Conservation (phyloP, 2,797 vertebrate species). For the Toxotes lorentzi region DNA sequence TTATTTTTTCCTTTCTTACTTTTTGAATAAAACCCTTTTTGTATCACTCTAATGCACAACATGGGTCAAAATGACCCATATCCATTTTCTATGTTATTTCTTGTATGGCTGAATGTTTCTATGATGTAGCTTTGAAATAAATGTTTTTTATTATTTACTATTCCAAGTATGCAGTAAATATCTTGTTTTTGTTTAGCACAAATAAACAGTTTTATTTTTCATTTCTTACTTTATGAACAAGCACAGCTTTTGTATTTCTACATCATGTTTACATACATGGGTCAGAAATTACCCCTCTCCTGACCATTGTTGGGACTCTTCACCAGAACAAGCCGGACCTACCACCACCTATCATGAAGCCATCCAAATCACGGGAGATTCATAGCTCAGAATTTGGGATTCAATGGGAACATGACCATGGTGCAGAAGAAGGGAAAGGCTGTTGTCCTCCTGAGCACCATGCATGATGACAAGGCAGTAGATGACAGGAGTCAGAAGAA, state of each 20-base stretch:
- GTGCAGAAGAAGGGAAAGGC: no score
- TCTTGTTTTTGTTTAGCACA: slow-evolving; percentile 2
- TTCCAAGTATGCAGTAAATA: slow-evolving; percentile 5
- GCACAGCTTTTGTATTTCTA: slow-evolving; percentile 1
- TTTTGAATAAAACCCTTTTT: not conserved
- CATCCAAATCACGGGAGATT: no score
- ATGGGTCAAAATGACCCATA: not conserved
- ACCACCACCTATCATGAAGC: no score
- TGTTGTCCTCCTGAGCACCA: no score
- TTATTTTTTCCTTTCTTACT: no score
- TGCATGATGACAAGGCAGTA: no score
- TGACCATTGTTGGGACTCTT: no score
- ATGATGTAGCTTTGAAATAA: not conserved
- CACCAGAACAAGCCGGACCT: no score
- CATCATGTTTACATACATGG: not conserved
- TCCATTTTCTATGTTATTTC: not conserved
- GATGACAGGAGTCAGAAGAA: no score
- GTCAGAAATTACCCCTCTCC: slow-evolving; percentile 25
- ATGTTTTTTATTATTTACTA: not conserved
- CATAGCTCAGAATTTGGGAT: no score
- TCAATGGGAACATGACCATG: no score
- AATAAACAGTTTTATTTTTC: not conserved
- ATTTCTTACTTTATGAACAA: slow-evolving; percentile 2
- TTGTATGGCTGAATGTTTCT: slow-evolving; percentile 3
- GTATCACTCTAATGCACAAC: not conserved